Percentiles rank a stretch among this genome's conserved stretches.
These are phyloP conservation scores for Tenthredo mesomela DNA, from an alignment of 2,888 invertebrate genomes.

Conservation along the genomic window DNA sequence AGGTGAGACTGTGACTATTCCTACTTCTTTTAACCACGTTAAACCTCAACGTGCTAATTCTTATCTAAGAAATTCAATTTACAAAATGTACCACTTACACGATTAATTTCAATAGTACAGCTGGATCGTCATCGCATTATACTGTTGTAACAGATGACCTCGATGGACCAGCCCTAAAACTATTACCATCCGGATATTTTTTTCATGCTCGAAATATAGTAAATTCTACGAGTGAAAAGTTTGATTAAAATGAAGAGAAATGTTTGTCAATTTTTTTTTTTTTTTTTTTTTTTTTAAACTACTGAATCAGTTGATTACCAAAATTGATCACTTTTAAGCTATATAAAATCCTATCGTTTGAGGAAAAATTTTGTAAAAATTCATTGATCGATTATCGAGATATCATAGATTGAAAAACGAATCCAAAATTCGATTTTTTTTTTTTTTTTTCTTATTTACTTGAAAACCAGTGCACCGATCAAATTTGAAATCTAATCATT, in stretches of 20 bases:
- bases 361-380: no score
- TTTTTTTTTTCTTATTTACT: background rate
- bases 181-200: no score
- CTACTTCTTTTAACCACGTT: conserved; percentile 16
- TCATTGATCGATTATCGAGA: background rate
- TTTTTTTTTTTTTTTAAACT: no score
- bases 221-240: no score
- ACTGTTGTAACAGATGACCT: background rate
- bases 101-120: background rate
- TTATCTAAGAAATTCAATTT: background rate
- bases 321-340: no score
- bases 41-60: background rate
- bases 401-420: background rate
- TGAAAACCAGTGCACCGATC: background rate
- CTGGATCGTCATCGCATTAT: background rate
- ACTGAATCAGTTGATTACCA: no score
- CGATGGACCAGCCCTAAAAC: no score
- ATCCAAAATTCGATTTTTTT: background rate
- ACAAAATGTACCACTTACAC: background rate
- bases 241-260: no score
- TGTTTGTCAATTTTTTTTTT: no score
- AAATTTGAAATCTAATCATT: no score
- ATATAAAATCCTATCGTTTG: no score
- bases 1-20: background rate
- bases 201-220: no score